phyloP scores from a whole-genome alignment of 2,113 vertebrate species.

The Anser brachyrhynchus region DNA sequence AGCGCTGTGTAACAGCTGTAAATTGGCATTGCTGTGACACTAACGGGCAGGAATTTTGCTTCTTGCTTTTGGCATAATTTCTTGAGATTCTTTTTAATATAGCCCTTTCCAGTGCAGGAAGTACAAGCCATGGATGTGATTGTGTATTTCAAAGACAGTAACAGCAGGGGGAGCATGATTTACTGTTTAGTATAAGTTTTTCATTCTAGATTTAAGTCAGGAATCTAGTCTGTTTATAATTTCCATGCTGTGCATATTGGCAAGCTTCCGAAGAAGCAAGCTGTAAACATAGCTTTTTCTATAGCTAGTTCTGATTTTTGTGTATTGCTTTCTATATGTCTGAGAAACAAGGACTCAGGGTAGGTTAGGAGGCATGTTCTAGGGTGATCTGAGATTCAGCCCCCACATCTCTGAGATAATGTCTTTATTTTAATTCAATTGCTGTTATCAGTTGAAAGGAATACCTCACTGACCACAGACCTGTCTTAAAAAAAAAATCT shows the following conservation, averaged over 20 bases:
- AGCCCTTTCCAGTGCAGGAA: not conserved
- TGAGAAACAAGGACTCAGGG: not conserved
- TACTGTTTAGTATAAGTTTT: not conserved
- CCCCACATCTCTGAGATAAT: not conserved
- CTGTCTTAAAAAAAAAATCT: not conserved
- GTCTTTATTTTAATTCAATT: not conserved
- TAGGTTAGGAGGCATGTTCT: not conserved
- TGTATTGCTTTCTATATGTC: not conserved
- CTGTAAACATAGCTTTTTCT: slow-evolving; percentile 55
- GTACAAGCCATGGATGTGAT: not conserved
- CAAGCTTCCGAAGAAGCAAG: slow-evolving; percentile 9
- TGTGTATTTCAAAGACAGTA: not conserved
- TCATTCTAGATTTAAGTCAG: not conserved
- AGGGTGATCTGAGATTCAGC: not conserved
- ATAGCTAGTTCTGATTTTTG: slow-evolving; percentile 5
- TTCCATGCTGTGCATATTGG: not conserved
- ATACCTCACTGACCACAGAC: not conserved
- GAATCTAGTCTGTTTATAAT: slow-evolving; percentile 40
- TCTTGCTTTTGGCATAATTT: not conserved
- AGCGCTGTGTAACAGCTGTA: fast-evolving
- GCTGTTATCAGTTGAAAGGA: not conserved
- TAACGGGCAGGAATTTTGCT: not conserved
- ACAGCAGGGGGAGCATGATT: slow-evolving; percentile 52
- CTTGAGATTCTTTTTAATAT: not conserved
- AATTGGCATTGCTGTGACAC: not conserved